phyloP scores from a whole-genome alignment of 2,888 invertebrate species.

The Eurytoma californica region DNA sequence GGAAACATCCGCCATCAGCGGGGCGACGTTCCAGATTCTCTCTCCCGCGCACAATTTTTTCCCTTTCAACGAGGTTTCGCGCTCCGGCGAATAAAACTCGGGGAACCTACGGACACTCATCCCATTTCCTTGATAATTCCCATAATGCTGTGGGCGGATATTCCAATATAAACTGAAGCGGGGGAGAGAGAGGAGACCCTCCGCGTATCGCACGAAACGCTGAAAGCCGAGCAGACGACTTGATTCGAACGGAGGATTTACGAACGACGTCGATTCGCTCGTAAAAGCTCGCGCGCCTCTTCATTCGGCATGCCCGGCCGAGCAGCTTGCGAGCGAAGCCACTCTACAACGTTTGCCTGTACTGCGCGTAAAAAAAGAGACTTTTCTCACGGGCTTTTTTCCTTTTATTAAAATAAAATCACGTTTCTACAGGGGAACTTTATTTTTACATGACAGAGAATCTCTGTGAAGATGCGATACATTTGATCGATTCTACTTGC shows the following conservation, averaged over 20 bases:
- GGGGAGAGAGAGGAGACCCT: constrained; percentile 59
- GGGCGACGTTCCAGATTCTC: constrained; percentile 35
- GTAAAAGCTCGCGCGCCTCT: constrained; percentile 5
- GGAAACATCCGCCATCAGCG: constrained; percentile 33
- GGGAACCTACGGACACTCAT: constrained; percentile 53
- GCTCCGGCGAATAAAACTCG: constrained; percentile 34
- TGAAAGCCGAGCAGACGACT: constrained; percentile 67
- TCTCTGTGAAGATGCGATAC: too few relatives aligned
- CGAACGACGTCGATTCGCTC: constrained; percentile 51
- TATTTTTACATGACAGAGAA: too few relatives aligned
- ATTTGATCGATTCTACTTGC: too few relatives aligned
- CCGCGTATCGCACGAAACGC: constrained; percentile 64
- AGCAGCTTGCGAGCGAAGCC: background rate
- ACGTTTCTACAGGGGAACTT: too few relatives aligned
- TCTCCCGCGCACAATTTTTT: constrained; percentile 24
- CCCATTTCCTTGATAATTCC: constrained; percentile 74
- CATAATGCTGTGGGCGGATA: constrained; percentile 75
- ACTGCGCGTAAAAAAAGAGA: too few relatives aligned
- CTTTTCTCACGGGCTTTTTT: too few relatives aligned
- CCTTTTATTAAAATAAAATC: too few relatives aligned
- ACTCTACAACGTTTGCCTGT: too few relatives aligned
- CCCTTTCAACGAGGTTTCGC: constrained; percentile 31
- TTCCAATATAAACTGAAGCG: constrained; percentile 73
- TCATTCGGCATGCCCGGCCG: background rate
- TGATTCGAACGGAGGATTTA: constrained; percentile 65